Conservation (phyloP, 2,113 vertebrate genomes). For the Hypocryptadius cinnamomeus region DNA sequence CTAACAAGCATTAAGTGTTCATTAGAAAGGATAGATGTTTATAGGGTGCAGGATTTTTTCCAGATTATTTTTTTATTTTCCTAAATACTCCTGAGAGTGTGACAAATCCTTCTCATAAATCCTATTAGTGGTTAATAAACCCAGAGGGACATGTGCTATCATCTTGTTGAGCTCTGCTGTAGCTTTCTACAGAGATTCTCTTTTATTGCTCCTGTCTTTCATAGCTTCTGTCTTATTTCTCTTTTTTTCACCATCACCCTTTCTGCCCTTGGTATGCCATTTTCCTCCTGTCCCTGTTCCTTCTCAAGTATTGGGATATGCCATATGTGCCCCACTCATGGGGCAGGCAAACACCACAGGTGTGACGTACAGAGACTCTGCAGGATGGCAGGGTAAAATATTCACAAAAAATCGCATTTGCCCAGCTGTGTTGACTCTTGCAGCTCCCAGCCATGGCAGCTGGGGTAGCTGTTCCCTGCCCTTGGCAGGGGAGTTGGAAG, state of each 20-base stretch:
- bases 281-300: background rate
- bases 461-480: background rate
- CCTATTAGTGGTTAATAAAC: background rate
- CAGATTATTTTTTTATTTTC: background rate
- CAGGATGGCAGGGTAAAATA: background rate
- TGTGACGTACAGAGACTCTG: background rate
- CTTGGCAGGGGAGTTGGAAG: background rate
- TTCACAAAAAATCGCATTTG: fast-evolving
- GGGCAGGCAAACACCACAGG: background rate
- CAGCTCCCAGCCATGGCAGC: background rate
- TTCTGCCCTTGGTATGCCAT: background rate
- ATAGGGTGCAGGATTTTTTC: background rate
- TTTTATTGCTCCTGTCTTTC: background rate
- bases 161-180: background rate
- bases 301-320: background rate
- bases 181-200: background rate
- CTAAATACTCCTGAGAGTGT: background rate
- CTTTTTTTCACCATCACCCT: background rate
- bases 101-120: background rate
- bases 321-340: no score
- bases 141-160: background rate
- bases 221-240: background rate
- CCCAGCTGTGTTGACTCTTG: background rate
- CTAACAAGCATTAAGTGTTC: background rate
- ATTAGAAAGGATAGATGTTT: background rate